Evolutionary conservation across 2,888 invertebrate species (phyloP).

Genomic region (Ormia ochracea): DNA sequence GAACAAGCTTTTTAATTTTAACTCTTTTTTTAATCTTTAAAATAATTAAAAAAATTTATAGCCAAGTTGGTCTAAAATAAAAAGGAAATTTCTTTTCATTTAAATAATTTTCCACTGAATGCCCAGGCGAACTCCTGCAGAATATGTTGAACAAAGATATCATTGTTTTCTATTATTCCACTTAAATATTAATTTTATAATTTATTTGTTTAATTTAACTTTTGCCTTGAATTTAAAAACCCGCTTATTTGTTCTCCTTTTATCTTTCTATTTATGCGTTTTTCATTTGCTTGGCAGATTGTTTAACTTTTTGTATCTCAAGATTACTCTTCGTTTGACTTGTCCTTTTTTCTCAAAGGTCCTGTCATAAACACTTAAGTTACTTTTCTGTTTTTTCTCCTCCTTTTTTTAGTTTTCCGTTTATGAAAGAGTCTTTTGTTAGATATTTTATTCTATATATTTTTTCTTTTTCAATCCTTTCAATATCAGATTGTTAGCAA

Average conservation of each 20-base stretch:
- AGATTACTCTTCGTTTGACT: background rate
- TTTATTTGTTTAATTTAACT: background rate
- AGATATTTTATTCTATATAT: background rate
- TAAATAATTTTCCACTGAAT: no score
- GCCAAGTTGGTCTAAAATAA: no score
- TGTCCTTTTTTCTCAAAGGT: background rate
- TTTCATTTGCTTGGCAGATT: constrained; percentile 4
- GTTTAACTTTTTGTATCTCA: constrained; percentile 13
- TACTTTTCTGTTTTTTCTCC: constrained; percentile 6
- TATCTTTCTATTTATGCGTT: background rate
- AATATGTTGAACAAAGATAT: background rate
- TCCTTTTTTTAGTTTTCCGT: background rate
- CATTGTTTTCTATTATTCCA: background rate
- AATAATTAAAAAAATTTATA: no score
- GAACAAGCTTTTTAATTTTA: no score
- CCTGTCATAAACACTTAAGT: constrained; percentile 41
- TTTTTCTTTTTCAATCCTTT: background rate
- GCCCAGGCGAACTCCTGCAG: no score
- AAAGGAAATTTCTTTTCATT: no score
- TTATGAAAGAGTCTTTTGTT: constrained; percentile 22
- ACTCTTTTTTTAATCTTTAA: no score
- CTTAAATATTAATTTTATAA: background rate
- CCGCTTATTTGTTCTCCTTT: background rate
- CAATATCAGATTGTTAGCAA: constrained; percentile 6
- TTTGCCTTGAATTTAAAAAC: background rate